Evolutionary conservation across 2,888 invertebrate species (phyloP), one percentile per base, ranked within the genome.

Genomic region (Hermaeophaga mercurialis): DNA sequence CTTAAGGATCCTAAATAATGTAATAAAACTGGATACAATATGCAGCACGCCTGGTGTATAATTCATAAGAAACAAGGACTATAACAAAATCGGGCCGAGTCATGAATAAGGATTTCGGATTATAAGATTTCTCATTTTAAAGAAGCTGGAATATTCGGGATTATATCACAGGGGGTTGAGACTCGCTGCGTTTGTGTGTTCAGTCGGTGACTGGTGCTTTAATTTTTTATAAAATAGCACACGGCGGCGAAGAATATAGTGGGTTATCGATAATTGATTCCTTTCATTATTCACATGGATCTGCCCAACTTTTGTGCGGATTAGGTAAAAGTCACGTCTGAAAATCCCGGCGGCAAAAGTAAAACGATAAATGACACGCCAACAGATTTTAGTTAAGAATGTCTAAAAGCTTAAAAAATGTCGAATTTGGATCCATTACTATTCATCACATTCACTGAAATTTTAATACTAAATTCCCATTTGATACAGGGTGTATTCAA

Each of bases 81-180:
- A 58, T 61, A 64, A 53, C 59, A 56, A 63, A 68, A 65, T 64
- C 57, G 61, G 60, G 60, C 60, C 65, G 47, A 45, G 59, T 64
- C 66, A 66, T 67, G 69, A 69, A 69, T 69, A 65, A 64, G 65
- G 66, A 65, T 61, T 59, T 18, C 46, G 63, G 69, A 68, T 69
- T 66, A 69, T 56, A 59, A 67, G 65, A 66, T 61, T 63, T 60
- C 61, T 54, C 61, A 63, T 63, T 65, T 63, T 58, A 63, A 64
- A 60, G 52, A 58, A 57, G 39, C 52, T 39, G 48, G 57, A 63
- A 58, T 56, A 63, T 64, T 56, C 53, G 56, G 58, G 60, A 62
- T 65, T 66, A 61, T 61, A 43, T 33, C 33, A 17, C 18, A 19
- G 9, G 41, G 19, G 43, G 19, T 50, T 41, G 14, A 18, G 19